phyloP scores from a whole-genome alignment of 2,888 invertebrate genomes.

The Spilarctia lutea region DNA sequence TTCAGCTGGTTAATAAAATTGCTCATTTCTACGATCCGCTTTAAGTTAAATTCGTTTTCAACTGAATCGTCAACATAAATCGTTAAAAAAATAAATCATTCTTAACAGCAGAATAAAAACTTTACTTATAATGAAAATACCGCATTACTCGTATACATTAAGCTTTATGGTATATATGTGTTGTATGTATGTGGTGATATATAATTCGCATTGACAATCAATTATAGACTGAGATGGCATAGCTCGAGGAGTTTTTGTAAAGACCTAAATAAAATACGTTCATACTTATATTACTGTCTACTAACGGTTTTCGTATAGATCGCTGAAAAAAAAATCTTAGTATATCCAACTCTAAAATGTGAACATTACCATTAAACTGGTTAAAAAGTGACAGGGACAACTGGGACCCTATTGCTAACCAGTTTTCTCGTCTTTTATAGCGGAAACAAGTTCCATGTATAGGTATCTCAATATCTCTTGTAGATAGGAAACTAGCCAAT shows the following conservation, averaged over 20 bases:
- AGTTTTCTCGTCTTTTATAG: background rate
- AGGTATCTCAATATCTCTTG: background rate
- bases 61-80: slow-evolving; percentile 2
- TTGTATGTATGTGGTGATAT: too few relatives aligned
- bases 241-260: too few relatives aligned
- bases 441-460: background rate
- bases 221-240: too few relatives aligned
- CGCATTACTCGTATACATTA: slow-evolving; percentile 17
- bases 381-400: too few relatives aligned
- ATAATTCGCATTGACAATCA: too few relatives aligned
- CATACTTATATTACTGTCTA: too few relatives aligned
- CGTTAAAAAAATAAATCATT: slow-evolving; percentile 5
- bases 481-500: background rate
- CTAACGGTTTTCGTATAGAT: too few relatives aligned
- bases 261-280: too few relatives aligned
- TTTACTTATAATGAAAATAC: slow-evolving; percentile 12
- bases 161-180: slow-evolving; percentile 18
- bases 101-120: background rate
- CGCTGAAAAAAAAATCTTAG: too few relatives aligned
- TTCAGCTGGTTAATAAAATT: background rate
- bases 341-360: too few relatives aligned
- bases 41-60: slow-evolving; percentile 2
- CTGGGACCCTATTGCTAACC: background rate
- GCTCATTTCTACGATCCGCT: slow-evolving; percentile 1
- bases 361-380: too few relatives aligned